These are phyloP conservation scores for Ectobius pallidus DNA, from an alignment of 2,888 invertebrate species.

Conservation along the genomic window DNA sequence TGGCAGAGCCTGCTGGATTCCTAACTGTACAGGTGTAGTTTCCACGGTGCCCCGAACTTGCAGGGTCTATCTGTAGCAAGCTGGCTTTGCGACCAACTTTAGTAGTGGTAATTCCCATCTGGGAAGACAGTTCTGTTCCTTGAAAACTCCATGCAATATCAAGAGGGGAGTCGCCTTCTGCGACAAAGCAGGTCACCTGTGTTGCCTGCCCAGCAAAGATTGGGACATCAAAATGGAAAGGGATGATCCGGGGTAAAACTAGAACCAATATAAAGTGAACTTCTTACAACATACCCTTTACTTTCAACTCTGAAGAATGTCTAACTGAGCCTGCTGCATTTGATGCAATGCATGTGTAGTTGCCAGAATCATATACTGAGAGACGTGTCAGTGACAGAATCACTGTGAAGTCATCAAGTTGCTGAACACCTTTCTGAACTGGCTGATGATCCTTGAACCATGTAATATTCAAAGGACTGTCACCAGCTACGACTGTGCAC, in stretches of 20 bases:
- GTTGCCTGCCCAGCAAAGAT: conserved; percentile 80
- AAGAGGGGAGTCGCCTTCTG: conserved; percentile 64
- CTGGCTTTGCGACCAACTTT: conserved; percentile 58
- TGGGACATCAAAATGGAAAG: conserved; percentile 77
- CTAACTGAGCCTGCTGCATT: conserved; percentile 63
- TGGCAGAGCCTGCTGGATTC: conserved; percentile 51
- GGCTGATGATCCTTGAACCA: conserved; percentile 59
- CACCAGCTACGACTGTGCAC: conserved; percentile 51
- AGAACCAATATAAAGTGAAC: conserved; percentile 54
- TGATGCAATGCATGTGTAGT: conserved; percentile 63
- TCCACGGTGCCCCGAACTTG: conserved; percentile 49
- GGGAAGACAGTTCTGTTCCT: conserved; percentile 53
- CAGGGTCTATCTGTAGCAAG: conserved; percentile 56
- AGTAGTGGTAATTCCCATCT: conserved; percentile 52
- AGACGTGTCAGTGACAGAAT: conserved; percentile 57
- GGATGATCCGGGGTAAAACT: conserved; percentile 82
- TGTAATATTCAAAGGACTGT: conserved; percentile 49
- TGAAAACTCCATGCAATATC: conserved; percentile 62
- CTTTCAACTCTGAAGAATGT: conserved; percentile 61
- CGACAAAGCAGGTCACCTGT: conserved; percentile 71
- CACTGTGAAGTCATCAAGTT: conserved; percentile 57
- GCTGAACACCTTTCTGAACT: conserved; percentile 47
- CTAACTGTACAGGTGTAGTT: conserved; percentile 54
- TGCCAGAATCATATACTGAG: conserved; percentile 56
- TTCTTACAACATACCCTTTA: conserved; percentile 52